Evolutionary conservation across 2,113 vertebrate species (phyloP).

Genomic region (Takifugu bimaculatus): DNA sequence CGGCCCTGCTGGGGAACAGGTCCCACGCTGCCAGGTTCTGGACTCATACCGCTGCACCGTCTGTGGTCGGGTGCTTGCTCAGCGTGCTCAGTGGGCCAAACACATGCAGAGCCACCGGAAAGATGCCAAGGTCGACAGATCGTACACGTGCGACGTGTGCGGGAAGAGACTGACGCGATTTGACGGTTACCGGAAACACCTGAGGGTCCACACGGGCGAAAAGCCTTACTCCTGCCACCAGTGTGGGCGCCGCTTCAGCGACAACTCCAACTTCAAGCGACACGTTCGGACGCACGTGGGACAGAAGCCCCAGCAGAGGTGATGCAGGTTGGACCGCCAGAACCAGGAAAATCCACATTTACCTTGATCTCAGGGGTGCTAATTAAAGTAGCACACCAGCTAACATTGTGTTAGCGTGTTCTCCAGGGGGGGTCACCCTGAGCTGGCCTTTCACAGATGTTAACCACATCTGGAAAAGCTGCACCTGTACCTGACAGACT

Average conservation of each 20-base stretch:
- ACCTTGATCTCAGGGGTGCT: too few relatives aligned
- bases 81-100: conserved; percentile 42
- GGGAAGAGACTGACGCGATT: conserved; percentile 10
- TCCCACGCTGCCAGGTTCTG: background rate
- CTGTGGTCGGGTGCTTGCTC: conserved; percentile 33
- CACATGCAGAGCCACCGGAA: conserved; percentile 33
- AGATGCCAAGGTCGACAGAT: conserved; percentile 15
- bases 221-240: conserved; percentile 51
- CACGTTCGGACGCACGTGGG: conserved; percentile 40
- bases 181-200: conserved; percentile 53
- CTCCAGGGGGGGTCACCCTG: too few relatives aligned
- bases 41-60: conserved; percentile 50
- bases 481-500: too few relatives aligned
- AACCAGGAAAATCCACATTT: too few relatives aligned
- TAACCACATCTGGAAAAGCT: too few relatives aligned
- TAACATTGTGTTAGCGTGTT: too few relatives aligned
- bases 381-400: too few relatives aligned
- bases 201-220: conserved; percentile 53
- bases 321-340: too few relatives aligned
- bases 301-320: background rate
- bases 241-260: conserved; percentile 38
- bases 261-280: conserved; percentile 55
- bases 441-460: too few relatives aligned
- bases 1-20: too few relatives aligned
- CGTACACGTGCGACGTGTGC: conserved; percentile 10